Base-by-base conservation (phyloP, 2,888 invertebrate genomes). In the Agrochola macilenta region DNA sequence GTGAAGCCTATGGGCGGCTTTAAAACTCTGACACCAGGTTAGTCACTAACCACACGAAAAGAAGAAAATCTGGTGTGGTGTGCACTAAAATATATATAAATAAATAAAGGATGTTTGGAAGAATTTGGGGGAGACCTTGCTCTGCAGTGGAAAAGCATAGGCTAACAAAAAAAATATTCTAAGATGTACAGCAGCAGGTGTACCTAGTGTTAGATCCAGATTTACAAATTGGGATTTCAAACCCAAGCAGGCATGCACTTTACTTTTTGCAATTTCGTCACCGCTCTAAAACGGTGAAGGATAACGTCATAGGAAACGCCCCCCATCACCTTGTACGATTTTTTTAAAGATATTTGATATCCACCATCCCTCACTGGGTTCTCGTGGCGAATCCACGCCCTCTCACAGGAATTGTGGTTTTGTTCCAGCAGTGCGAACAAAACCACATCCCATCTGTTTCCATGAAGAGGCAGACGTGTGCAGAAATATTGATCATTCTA, bases 131-230 rank as follows among this genome's bases (percentile, higher is more conserved):
- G 12, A 5, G n/a, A n/a, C n/a, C 12, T n/a, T 57, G 12, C n/a
- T n/a, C n/a, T 4, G 4, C 4, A 11, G 4, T n/a, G n/a, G 11
- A 1, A n/a, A 3, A 57, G 5, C 4, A 1, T 11, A n/a, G n/a
- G 54, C 23, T n/a, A n/a, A 54, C 23, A 54, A 54, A 23, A 23
- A 43, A 54, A 7, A 9, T 8, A 5, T 49, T 20, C 20, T n/a
- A 54, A 57, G 1, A 23, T 11, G 11, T n/a, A 57, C 23, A 54
- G 54, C n/a, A n/a, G 17, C 2, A 23, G 0, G 2, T 23, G 2
- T n/a, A 8, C 20, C 17, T 2, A n/a, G 12, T 26, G 30, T 1
- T 23, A 43, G 4, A 0, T 11, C 7, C 12, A 4, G n/a, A n/a
- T 17, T 35, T n/a, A 17, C 23, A 17, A 49, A n/a, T 49, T 43